Evolutionary conservation across 2,113 vertebrate species (phyloP).

Genomic region (Cynopterus brachyotis): DNA sequence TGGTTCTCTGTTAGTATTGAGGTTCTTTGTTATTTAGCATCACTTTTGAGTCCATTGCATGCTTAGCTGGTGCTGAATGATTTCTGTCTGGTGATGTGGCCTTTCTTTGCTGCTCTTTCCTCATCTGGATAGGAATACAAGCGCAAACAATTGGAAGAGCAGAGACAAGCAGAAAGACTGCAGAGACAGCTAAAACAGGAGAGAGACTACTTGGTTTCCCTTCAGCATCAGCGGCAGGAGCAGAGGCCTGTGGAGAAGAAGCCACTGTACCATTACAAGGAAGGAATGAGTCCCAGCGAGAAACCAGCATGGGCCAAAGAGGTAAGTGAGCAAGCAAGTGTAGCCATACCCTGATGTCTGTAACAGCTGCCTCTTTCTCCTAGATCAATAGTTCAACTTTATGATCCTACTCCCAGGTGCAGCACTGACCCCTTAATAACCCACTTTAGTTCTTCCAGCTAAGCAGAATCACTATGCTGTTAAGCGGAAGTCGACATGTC

Average conservation of each 20-base stretch:
- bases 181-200: conserved; percentile 98
- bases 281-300: conserved; percentile 94
- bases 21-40: not conserved
- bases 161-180: conserved; percentile 96
- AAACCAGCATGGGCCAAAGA: conserved; percentile 98
- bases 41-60: not conserved
- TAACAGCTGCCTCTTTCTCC: conserved; percentile 58
- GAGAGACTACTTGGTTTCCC: conserved; percentile 95
- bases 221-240: conserved; percentile 93
- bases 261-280: conserved; percentile 98
- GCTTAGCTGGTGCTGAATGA: not conserved
- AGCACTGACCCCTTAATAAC: conserved; percentile 87
- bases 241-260: conserved; percentile 94
- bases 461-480: conserved; percentile 83
- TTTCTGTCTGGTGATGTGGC: not conserved
- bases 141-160: conserved; percentile 98
- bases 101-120: conserved; percentile 17
- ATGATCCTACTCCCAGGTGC: conserved; percentile 85
- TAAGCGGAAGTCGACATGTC: conserved; percentile 66
- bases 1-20: not conserved
- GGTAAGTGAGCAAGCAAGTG: conserved; percentile 81
- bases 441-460: conserved; percentile 81
- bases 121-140: conserved; percentile 92
- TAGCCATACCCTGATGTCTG: rapidly evolving
- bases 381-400: conserved; percentile 77